Evolutionary conservation across 2,888 invertebrate species (phyloP).

Genomic region (Torymus aiolomorphi): DNA sequence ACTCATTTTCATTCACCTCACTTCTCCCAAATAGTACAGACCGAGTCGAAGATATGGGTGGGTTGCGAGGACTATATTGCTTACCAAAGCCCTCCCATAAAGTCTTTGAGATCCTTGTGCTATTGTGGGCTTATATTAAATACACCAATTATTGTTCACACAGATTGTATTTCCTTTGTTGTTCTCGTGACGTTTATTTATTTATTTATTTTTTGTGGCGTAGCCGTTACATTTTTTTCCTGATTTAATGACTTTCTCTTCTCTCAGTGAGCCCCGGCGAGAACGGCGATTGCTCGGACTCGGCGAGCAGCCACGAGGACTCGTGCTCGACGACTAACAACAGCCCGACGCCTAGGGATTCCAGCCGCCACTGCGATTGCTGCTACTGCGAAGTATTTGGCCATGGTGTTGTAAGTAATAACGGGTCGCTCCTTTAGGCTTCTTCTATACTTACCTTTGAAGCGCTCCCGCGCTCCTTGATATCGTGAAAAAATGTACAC

Average conservation of each 20-base stretch:
- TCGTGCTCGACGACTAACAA: constrained; percentile 72
- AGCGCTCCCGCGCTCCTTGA: too few relatives aligned
- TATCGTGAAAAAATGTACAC: too few relatives aligned
- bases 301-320: constrained; percentile 72
- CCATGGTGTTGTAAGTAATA: constrained; percentile 79
- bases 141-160: too few relatives aligned
- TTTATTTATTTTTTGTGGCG: constrained; percentile 31
- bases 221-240: too few relatives aligned
- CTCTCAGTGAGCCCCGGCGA: constrained; percentile 69
- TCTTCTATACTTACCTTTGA: too few relatives aligned
- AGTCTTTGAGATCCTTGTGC: constrained; percentile 48
- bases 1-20: too few relatives aligned
- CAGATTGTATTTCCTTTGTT: constrained; percentile 7
- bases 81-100: constrained; percentile 15
- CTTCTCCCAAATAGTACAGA: constrained; percentile 46
- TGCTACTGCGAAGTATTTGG: constrained; percentile 90
- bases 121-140: constrained; percentile 26
- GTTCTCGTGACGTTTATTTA: too few relatives aligned
- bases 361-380: constrained; percentile 80
- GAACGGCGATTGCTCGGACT: constrained; percentile 72
- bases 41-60: constrained; percentile 33
- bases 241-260: too few relatives aligned
- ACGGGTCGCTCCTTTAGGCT: too few relatives aligned
- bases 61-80: constrained; percentile 12
- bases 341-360: constrained; percentile 72